phyloP scores from a whole-genome alignment of 2,797 vertebrate species.

The Neomorphus geoffroyi region DNA sequence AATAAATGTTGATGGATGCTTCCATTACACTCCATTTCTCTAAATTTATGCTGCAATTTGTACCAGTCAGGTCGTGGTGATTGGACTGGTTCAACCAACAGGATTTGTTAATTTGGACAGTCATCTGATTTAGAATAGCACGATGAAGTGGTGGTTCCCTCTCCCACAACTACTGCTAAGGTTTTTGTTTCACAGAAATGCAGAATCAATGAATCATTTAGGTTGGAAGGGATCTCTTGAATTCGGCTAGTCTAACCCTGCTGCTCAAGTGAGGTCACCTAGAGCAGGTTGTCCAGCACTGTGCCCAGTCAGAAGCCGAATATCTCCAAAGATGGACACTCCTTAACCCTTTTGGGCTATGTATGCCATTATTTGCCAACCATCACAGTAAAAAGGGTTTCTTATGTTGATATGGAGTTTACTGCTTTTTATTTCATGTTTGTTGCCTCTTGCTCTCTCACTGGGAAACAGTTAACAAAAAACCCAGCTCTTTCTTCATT shows the following conservation, averaged over 20 bases:
- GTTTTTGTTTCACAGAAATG: background rate
- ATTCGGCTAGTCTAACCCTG: background rate
- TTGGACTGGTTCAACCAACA: background rate
- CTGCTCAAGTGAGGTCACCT: background rate
- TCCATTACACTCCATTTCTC: background rate
- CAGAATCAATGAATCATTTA: background rate
- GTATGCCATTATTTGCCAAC: background rate
- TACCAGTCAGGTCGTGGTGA: background rate
- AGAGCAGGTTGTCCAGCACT: background rate
- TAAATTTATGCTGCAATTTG: background rate
- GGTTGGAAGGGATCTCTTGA: background rate
- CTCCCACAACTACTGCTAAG: background rate
- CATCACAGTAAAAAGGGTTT: background rate
- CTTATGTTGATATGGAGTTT: background rate
- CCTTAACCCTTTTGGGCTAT: background rate
- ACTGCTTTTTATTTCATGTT: background rate
- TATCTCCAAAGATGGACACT: background rate
- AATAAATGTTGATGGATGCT: slow-evolving; percentile 10
- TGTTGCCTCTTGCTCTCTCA: background rate
- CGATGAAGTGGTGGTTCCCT: background rate
- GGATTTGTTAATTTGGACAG: background rate
- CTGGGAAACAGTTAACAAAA: background rate
- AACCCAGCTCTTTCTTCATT: background rate
- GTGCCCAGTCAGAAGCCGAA: background rate
- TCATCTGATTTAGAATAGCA: background rate